A percentile compares a stretch with the other conserved stretches of the same genome.
Conservation (phyloP, 2,888 invertebrate genomes). For the Eristalinus aeneus region DNA sequence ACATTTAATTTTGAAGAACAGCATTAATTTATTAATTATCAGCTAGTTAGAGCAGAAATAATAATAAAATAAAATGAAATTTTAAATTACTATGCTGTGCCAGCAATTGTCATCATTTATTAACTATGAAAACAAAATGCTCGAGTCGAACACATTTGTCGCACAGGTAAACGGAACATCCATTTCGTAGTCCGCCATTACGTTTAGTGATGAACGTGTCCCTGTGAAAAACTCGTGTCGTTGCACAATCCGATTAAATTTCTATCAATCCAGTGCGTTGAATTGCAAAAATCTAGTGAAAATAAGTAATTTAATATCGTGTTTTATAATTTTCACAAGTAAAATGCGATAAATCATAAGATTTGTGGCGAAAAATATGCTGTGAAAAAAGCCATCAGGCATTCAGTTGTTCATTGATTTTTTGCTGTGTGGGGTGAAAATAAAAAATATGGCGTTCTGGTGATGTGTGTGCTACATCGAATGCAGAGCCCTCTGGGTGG, state of each 20-base stretch:
- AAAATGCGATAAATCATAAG: constrained; percentile 73
- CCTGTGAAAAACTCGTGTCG: constrained; percentile 79
- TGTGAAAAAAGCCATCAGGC: constrained; percentile 78
- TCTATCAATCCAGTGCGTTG: constrained; percentile 73
- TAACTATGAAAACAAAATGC: constrained; percentile 65
- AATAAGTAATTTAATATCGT: constrained; percentile 75
- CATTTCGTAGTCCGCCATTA: constrained; percentile 77
- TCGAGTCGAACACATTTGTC: constrained; percentile 62
- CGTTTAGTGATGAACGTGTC: constrained; percentile 80
- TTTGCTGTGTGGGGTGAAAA: constrained; percentile 66
- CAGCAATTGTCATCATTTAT: constrained; percentile 39
- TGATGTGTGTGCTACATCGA: constrained; percentile 72
- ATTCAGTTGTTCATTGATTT: constrained; percentile 68
- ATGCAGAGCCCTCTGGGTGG: constrained; percentile 72
- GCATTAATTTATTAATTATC: constrained; percentile 49
- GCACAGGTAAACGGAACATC: constrained; percentile 70
- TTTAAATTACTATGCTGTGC: constrained; percentile 50
- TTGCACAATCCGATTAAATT: constrained; percentile 77
- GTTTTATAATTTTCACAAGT: constrained; percentile 74
- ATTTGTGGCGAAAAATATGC: constrained; percentile 76
- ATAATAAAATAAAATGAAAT: constrained; percentile 54
- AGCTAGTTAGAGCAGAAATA: constrained; percentile 31
- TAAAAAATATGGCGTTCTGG: constrained; percentile 68
- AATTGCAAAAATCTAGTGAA: constrained; percentile 76
- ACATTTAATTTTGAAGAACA: constrained; percentile 64